Percentiles rank a stretch among this genome's conserved stretches.
phyloP scores from a whole-genome alignment of 2,888 invertebrate genomes.

The Brachyptera putata region DNA sequence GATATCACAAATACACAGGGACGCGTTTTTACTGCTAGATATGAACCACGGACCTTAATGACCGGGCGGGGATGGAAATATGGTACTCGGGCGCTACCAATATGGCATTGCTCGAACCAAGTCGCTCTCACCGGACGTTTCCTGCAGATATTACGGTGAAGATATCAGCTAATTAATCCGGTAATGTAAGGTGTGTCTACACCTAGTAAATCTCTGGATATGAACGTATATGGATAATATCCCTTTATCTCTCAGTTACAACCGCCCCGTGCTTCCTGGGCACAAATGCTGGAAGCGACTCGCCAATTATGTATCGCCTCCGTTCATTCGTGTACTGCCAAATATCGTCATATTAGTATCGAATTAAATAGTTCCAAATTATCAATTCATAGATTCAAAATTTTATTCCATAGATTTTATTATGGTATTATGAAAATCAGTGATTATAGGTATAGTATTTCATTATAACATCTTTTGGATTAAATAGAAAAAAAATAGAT shows the following conservation, averaged over 20 bases:
- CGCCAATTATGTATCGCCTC: background rate
- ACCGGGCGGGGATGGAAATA: conserved; percentile 17
- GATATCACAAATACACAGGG: background rate
- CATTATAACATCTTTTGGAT: too few species aligned
- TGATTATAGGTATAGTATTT: too few species aligned
- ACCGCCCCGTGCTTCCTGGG: conserved; percentile 8
- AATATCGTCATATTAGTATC: background rate
- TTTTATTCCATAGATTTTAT: too few species aligned
- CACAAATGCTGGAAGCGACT: conserved; percentile 3
- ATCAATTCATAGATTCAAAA: too few species aligned
- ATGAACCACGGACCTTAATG: conserved; percentile 5
- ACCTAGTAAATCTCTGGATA: conserved; percentile 20
- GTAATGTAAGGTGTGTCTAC: conserved; percentile 25
- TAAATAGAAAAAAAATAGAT: too few species aligned
- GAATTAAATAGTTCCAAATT: too few species aligned
- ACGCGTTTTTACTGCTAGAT: background rate
- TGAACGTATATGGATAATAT: conserved; percentile 10
- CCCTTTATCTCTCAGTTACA: conserved; percentile 19
- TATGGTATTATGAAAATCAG: too few species aligned
- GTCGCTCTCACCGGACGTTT: conserved; percentile 2
- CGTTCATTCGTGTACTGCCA: background rate
- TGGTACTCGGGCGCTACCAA: background rate
- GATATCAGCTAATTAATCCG: conserved; percentile 29
- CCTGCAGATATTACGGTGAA: conserved; percentile 11
- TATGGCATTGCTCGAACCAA: conserved; percentile 1